Percentiles rank a stretch among this genome's conserved stretches.
These are phyloP conservation scores for Staurois parvus DNA, from an alignment of 2,797 vertebrate genomes.

Conservation along the genomic window DNA sequence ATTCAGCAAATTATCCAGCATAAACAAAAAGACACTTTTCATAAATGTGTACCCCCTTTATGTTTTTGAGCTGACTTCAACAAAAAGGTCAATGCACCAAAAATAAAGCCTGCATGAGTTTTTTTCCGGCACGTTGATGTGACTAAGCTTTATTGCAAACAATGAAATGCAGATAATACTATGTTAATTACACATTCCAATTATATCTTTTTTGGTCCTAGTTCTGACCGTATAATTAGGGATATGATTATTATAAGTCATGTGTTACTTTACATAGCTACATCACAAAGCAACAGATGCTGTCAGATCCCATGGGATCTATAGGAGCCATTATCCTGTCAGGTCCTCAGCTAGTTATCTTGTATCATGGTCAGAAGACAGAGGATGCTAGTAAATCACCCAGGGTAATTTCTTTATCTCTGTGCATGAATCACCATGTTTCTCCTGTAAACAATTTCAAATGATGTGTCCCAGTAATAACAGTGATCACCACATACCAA, in stretches of 20 bases:
- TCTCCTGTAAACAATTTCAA: constrained; percentile 15
- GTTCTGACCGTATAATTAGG: not conserved
- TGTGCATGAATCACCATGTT: constrained; percentile 30
- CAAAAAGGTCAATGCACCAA: too few relatives aligned
- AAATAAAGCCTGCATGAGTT: too few relatives aligned
- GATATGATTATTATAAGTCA: not conserved
- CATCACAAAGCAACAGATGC: not conserved
- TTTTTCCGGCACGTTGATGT: too few relatives aligned
- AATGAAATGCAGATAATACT: not conserved
- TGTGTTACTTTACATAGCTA: not conserved
- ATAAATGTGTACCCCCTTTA: too few relatives aligned
- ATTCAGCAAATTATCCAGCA: too few relatives aligned
- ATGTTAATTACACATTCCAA: not conserved
- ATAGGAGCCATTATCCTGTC: not conserved
- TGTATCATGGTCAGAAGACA: constrained; percentile 11
- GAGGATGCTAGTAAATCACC: constrained; percentile 11
- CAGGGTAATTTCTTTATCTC: constrained; percentile 26
- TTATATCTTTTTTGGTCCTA: not conserved
- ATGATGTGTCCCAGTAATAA: constrained; percentile 56
- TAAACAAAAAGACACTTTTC: too few relatives aligned
- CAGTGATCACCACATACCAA: constrained; percentile 34
- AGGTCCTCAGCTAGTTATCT: constrained; percentile 6
- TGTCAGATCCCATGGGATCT: not conserved
- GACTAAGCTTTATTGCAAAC: too few relatives aligned
- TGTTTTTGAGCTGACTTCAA: too few relatives aligned